These are phyloP conservation scores for Cladopsammia gracilis DNA, from an alignment of 64 coral and sea anemone species.

Conservation along the genomic window DNA sequence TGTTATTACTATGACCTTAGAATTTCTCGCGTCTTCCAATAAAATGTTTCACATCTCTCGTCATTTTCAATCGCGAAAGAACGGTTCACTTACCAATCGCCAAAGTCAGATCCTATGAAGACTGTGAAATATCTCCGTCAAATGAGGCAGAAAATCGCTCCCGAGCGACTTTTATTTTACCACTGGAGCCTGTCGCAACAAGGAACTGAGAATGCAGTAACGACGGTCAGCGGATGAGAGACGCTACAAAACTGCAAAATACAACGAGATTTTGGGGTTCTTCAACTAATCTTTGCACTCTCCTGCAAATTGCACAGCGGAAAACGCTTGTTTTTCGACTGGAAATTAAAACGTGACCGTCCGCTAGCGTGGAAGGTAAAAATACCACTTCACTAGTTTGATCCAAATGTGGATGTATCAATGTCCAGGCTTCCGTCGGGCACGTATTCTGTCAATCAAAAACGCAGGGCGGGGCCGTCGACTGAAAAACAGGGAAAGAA, in stretches of 20 bases:
- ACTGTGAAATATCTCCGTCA: neutral
- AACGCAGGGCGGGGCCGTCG: too few species aligned
- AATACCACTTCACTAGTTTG: neutral
- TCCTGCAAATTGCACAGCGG: neutral
- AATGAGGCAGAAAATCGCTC: neutral
- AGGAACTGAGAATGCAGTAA: slow-evolving; percentile 21
- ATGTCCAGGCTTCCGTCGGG: neutral
- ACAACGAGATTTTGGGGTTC: neutral
- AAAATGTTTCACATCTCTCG: too few species aligned
- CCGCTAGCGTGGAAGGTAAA: neutral
- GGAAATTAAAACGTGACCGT: neutral
- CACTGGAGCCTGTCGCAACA: neutral
- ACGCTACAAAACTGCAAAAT: neutral
- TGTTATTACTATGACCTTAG: too few species aligned
- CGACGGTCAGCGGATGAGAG: neutral
- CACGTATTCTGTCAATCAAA: neutral
- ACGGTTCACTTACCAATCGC: neutral
- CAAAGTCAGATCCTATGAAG: too few species aligned
- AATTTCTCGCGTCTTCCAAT: neutral
- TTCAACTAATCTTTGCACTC: too few species aligned
- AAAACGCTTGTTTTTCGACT: neutral
- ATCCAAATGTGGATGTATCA: too few species aligned
- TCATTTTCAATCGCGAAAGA: neutral
- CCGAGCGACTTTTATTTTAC: neutral
- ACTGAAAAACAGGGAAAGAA: too few species aligned